Conservation (phyloP, 1,140 invertebrate species). For the Thereuonema tuberculata region DNA sequence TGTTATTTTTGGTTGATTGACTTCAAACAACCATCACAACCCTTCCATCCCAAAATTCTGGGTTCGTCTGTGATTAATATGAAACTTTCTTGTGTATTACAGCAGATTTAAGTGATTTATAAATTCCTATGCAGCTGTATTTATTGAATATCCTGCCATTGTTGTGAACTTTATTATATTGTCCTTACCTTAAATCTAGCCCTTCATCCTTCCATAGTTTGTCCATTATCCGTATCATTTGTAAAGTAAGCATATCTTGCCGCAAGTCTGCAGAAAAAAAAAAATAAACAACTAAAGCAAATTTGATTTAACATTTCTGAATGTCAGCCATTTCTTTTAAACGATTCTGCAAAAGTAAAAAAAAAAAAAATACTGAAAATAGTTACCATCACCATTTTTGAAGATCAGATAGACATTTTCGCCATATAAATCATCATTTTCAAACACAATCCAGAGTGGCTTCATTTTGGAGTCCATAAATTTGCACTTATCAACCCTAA, state of each 20-base stretch:
- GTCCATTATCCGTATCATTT: constrained; percentile 45
- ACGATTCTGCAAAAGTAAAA: no score
- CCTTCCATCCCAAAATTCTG: no score
- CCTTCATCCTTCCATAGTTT: constrained; percentile 41
- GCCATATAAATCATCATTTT: constrained; percentile 37
- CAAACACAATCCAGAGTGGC: constrained; percentile 43
- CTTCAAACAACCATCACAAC: no score
- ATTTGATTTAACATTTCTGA: no score
- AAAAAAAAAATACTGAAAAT: no score
- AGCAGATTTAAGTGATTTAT: no score
- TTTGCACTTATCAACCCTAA: constrained; percentile 37
- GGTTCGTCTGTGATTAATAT: no score
- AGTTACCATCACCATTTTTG: constrained; percentile 47
- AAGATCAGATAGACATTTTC: constrained; percentile 41
- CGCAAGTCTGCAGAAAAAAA: constrained; percentile 35
- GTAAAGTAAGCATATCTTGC: constrained; percentile 46
- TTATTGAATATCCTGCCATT: background rate
- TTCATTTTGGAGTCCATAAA: constrained; percentile 45
- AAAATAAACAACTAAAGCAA: background rate
- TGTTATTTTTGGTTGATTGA: no score
- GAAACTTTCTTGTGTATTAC: no score
- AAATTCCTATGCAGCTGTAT: constrained; percentile 17
- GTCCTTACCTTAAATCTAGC: constrained; percentile 34
- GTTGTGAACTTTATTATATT: background rate
- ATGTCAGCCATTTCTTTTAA: no score